Evolutionary conservation across 2,888 invertebrate species (phyloP).

Genomic region (Drosophila hamatofila): DNA sequence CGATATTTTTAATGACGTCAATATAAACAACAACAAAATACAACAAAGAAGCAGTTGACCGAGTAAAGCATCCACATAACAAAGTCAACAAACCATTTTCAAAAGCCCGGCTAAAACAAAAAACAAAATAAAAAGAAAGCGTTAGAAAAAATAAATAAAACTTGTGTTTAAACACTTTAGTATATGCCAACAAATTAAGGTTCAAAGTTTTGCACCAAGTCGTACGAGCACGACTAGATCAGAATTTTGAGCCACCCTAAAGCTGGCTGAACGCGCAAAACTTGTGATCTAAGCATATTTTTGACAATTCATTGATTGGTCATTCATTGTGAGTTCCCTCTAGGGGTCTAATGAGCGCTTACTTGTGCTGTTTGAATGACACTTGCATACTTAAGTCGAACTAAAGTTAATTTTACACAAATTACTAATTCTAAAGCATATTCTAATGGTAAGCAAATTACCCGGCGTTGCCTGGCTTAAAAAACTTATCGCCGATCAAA

Average conservation of each 20-base stretch:
- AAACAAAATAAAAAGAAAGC: background rate
- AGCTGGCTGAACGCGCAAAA: background rate
- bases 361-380: conserved; percentile 5
- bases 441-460: background rate
- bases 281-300: conserved; percentile 25
- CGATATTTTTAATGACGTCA: conserved; percentile 2
- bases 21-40: conserved; percentile 5
- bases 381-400: conserved; percentile 2
- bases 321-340: conserved; percentile 34
- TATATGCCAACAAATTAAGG: conserved; percentile 31
- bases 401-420: conserved; percentile 1
- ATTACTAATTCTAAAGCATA: conserved; percentile 7
- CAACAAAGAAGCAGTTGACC: conserved; percentile 3
- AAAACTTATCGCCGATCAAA: too few species aligned
- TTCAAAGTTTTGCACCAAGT: conserved; percentile 7
- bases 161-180: conserved; percentile 8
- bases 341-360: conserved; percentile 22
- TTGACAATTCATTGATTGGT: conserved; percentile 31
- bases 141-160: background rate
- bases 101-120: background rate
- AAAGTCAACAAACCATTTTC: background rate
- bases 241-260: background rate
- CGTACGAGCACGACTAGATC: conserved; percentile 13
- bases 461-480: background rate
- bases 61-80: background rate